Evolutionary conservation across 2,888 invertebrate species (phyloP), one percentile per base, ranked within the genome.

Genomic region (Falcaria lacertinaria): DNA sequence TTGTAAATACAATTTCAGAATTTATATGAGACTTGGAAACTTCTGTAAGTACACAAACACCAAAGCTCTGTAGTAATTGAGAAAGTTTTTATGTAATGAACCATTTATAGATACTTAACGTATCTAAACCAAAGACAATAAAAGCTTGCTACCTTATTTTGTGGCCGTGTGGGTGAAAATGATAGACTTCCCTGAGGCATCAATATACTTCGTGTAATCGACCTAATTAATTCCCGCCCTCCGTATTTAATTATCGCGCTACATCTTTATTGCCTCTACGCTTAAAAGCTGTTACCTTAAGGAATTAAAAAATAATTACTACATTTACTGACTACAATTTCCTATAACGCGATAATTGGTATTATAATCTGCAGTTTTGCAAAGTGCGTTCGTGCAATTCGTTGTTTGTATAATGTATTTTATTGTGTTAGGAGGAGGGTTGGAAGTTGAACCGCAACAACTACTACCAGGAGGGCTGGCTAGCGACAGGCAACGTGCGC

Each of bases 391-490:
- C 28, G 28, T 28, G 28, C 28, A 11, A 11, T 28, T 28, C 1
- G 5, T 38, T 42, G 38, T 36, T 38, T 34, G 36, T 38, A 43
- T 54, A 44, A 42, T 42, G 25, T 42, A 37, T 16, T 49, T 44
- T 52, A 39, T 60, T 48, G 25, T 39, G 4, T 55, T 88, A 97
- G 96, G 96, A 97, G 81, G 97, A 97, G 79, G 97, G 97, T 61
- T 98, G 98, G 98, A 97, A 97, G 88, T 87, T 98, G 67, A 97
- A 97, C 86, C 93, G 97, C 64, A 95, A 95, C 70, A 97, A 97
- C 90, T 98, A 98, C 84, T 98, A 98, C 78, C 97, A 98, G 88
- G 98, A 98, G 84, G 98, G 98, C 39, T 98, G 98, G 98, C 89
- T 98, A 72, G 97, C 98, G 50, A 97, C 97, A 36, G 98, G 98